These are phyloP conservation scores for Crematogaster levior DNA, from an alignment of 2,888 invertebrate species.

Conservation along the genomic window DNA sequence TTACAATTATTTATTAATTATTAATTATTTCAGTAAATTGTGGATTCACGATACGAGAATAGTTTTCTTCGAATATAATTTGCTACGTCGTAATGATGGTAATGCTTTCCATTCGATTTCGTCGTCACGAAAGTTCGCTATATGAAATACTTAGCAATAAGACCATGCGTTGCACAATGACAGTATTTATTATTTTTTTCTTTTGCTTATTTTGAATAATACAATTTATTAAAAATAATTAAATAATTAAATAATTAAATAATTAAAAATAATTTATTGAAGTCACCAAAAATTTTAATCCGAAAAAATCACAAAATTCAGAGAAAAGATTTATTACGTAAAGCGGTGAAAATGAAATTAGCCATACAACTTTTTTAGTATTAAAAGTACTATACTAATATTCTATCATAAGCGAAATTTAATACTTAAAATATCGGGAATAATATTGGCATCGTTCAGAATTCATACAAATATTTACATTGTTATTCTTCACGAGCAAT, in stretches of 20 bases:
- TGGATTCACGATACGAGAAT: too few species aligned
- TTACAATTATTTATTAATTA: not conserved
- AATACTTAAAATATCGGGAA: not conserved
- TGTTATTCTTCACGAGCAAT: not conserved
- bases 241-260: too few species aligned
- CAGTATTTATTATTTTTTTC: not conserved
- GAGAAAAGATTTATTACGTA: not conserved
- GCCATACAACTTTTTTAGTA: too few species aligned
- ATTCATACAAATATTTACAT: not conserved
- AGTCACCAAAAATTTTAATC: too few species aligned
- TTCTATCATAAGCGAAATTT: not conserved
- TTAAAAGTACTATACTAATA: not conserved
- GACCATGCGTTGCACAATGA: not conserved
- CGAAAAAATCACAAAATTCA: not conserved
- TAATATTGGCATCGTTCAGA: not conserved
- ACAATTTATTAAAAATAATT: not conserved
- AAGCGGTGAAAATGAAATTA: too few species aligned
- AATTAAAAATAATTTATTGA: too few species aligned
- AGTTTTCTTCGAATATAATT: conserved; percentile 1
- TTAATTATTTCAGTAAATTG: too few species aligned
- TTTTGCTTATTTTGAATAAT: not conserved
- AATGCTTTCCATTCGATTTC: not conserved
- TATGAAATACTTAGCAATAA: not conserved
- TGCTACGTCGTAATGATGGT: not conserved
- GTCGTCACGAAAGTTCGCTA: not conserved